Base-by-base conservation (phyloP, 2,113 vertebrate species). In the Plestiodon gilberti region DNA sequence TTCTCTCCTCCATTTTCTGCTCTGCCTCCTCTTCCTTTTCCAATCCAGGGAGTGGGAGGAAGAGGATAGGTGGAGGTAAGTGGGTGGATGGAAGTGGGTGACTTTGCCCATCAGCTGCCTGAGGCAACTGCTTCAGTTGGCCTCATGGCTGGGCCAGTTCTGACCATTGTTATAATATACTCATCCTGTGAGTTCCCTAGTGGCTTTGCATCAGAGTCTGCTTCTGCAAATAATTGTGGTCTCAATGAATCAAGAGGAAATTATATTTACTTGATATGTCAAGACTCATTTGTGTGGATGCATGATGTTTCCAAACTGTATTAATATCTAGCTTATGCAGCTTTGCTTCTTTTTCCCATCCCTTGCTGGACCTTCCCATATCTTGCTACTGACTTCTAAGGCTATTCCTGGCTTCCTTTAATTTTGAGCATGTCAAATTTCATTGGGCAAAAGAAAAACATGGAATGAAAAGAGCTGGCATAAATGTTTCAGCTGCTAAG, bases 171-270 rank as follows among this genome's bases (percentile, higher is more conserved):
- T 86, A 3, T 28, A 33, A 35, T 48, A 23, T 15, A 77, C 67
- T 69, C 83, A 33, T 75, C 40, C 48, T 38, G 10, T 62, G 1
- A 6, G 43, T 40, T 64, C n/a, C 62, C 15, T 70, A 70, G 52
- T 25, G 81, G 43, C n/a, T 55, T 82, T 70, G 65, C 43, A 59
- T 75, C 9, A 0, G 48, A 33, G 23, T 10, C 40, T 15, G 3
- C 61, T 17, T 3, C n/a, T 59, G 25, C 35, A 40, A 65, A 75
- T 52, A 81, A 88, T 76, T 78, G 89, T 85, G 73, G 65, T 84
- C 0, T 87, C 43, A 59, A 70, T 79, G 75, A 89, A 67, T 38
- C n/a, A 1, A 64, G 83, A 88, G 17, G 22, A 2, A 65, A 14
- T 69, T 83, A 57, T 22, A 62, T 69, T 85, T 78, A 77, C 69